Conservation (phyloP, 2,797 vertebrate species). For the Eptatretus atami region DNA sequence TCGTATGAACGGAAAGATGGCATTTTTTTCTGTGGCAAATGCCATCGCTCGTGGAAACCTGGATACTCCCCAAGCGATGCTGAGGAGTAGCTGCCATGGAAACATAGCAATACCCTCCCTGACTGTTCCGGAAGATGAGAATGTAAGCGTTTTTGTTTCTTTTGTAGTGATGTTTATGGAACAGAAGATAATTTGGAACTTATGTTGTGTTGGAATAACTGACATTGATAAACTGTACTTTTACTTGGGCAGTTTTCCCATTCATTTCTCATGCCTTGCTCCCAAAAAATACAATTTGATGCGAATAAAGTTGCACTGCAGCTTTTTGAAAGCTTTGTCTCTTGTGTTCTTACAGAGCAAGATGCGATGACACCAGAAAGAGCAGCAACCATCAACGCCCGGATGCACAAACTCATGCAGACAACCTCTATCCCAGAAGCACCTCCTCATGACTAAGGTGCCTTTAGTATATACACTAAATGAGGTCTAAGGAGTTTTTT, state of each 20-base stretch:
- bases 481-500: not conserved
- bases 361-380: conserved; percentile 21
- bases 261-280: too few relatives aligned
- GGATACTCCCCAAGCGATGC: conserved; percentile 11
- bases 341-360: conserved; percentile 28
- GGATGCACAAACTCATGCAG: conserved; percentile 15
- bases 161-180: not conserved
- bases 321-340: conserved; percentile 15
- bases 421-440: conserved; percentile 12
- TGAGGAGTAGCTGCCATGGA: not conserved
- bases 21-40: conserved; percentile 53
- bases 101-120: not conserved
- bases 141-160: conserved; percentile 11
- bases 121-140: too few relatives aligned
- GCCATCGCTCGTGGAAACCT: conserved; percentile 69
- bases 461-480: conserved; percentile 9
- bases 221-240: conserved; percentile 10
- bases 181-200: not conserved
- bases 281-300: too few relatives aligned
- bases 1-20: conserved; percentile 55
- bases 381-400: conserved; percentile 31
- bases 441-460: conserved; percentile 11
- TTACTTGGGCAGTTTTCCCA: conserved; percentile 14
- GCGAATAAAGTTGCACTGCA: too few relatives aligned
- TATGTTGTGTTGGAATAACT: conserved; percentile 13